phyloP scores from a whole-genome alignment of 2,797 vertebrate genomes.

The Megalops cyprinoides region DNA sequence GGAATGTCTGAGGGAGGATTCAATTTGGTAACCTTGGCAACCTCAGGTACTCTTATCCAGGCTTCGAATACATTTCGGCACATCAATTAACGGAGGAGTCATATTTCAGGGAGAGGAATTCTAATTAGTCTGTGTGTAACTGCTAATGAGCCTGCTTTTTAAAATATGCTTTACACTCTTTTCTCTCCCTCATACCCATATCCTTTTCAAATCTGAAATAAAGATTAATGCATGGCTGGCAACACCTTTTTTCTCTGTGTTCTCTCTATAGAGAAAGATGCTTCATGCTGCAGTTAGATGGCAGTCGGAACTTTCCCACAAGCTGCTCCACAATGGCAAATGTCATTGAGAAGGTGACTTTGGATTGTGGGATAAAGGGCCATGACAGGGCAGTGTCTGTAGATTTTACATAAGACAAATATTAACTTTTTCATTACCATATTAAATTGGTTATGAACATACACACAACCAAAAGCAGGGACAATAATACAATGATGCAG shows the following conservation, averaged over 20 bases:
- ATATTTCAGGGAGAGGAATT: slow-evolving; percentile 12
- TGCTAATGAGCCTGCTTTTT: slow-evolving; percentile 43
- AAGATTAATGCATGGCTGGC: not conserved
- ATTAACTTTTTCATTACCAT: slow-evolving; percentile 7
- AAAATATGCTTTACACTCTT: slow-evolving; percentile 33
- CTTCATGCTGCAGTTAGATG: not conserved
- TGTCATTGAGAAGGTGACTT: not conserved
- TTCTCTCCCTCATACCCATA: not conserved
- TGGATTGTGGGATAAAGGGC: no score
- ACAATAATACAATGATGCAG: not conserved
- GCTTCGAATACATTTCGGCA: slow-evolving; percentile 58
- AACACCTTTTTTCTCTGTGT: not conserved
- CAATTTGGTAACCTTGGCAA: slow-evolving; percentile 98
- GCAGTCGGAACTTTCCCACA: not conserved
- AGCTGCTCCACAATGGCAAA: not conserved
- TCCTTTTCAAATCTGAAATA: not conserved
- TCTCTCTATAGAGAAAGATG: not conserved
- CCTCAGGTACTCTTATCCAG: slow-evolving; percentile 82
- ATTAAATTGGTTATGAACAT: not conserved
- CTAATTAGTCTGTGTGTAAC: slow-evolving; percentile 46
- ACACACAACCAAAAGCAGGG: not conserved
- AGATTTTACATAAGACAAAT: not conserved
- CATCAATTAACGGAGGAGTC: slow-evolving; percentile 56
- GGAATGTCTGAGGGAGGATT: slow-evolving; percentile 90
- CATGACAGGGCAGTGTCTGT: not conserved